Base-by-base conservation (phyloP, 2,888 invertebrate genomes). In the Vesta saturnalis region DNA sequence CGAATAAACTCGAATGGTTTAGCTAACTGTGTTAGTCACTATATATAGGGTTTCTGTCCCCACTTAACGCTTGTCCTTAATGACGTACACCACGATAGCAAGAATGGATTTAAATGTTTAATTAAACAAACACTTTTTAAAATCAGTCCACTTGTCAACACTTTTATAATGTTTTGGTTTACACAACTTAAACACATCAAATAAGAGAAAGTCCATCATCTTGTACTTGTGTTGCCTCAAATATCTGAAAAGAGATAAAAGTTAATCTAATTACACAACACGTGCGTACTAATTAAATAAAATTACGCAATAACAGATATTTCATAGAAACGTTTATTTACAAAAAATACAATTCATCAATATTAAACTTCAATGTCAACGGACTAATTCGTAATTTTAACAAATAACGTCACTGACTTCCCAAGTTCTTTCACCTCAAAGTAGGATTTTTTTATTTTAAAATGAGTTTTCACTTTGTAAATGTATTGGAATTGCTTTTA, bases 101-200 rank as follows among this genome's bases (percentile, higher is more conserved):
- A 52, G 56, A 52, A 64, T 23, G n/a, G 54, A 16, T 46, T 18
- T 47, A 55, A 46, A 59, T 43, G 63, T 54, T 59, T 66, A 60
- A 64, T 63, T 57, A 23, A 59, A 60, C 21, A 60, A 57, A 54
- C 66, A 70, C 63, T 66, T 66, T 21, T 66, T 60, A 47, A 63
- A 63, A 63, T 54, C 67, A 70, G 67, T 64, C 67, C 70, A 63
- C 64, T 60, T 46, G 55, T 70, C 60, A 14, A 14, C 54, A 69
- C 65, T 56, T 52, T 35, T 64, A 30, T 47, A 70, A 67, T 70
- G 70, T 70, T 67, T 70, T 59, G 61, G 64, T 70, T 67, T 67
- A 56, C 59, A 67, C 67, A 70, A 67, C 30, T 67, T 67, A 58
- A 70, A 62, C 64, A 65, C 65, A 49, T 67, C 67, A 43, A 67